Evolutionary conservation across 2,113 vertebrate species (phyloP).

Genomic region (Pterocles orientalis): DNA sequence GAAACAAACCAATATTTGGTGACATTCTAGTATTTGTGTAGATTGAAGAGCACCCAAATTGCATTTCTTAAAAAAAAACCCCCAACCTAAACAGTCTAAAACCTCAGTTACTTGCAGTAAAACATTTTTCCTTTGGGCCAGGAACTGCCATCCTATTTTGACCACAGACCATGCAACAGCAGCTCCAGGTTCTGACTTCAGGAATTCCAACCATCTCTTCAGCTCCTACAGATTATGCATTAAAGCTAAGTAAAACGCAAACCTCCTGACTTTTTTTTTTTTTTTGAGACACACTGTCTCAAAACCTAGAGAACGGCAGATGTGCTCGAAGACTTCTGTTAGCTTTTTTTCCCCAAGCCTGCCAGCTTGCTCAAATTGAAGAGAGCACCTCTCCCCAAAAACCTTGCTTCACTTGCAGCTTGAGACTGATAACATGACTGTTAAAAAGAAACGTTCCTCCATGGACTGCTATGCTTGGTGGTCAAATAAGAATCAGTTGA

Average conservation of each 20-base stretch:
- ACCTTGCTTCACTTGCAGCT: background rate
- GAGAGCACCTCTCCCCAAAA: background rate
- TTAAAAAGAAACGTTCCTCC: fast-evolving
- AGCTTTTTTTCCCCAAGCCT: background rate
- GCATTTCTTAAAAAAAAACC: background rate
- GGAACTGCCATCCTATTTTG: background rate
- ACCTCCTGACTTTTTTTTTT: too few species aligned
- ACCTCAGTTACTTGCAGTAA: background rate
- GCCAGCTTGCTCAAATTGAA: background rate
- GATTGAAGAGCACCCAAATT: background rate
- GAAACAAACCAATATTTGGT: background rate
- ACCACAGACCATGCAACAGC: fast-evolving
- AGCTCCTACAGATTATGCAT: background rate
- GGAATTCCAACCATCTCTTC: background rate
- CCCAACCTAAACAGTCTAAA: background rate
- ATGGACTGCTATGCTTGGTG: background rate
- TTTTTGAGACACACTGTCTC: background rate
- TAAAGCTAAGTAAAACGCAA: background rate
- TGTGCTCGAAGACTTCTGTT: background rate
- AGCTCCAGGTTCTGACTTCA: background rate
- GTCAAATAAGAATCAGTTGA: background rate
- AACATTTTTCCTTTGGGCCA: background rate
- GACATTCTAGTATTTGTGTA: background rate
- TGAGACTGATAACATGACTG: background rate
- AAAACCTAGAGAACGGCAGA: background rate